Percentiles rank a stretch among this genome's conserved stretches.
phyloP scores from a whole-genome alignment of 1,140 invertebrate species.

The Apolygus lucorum region DNA sequence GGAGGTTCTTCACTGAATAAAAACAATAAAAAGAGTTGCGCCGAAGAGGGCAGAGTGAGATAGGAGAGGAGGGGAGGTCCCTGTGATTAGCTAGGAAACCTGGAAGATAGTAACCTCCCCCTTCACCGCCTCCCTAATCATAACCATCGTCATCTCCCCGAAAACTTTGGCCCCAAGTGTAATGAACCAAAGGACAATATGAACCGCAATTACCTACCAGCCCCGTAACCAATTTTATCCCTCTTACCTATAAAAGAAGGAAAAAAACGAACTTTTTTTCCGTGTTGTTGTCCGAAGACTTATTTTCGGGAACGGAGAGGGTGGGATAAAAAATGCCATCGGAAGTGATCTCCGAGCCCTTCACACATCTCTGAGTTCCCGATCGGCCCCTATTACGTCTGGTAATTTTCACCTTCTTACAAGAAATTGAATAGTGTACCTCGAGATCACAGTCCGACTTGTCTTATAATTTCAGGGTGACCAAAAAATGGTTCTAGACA shows the following conservation, averaged over 20 bases:
- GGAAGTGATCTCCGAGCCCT: background rate
- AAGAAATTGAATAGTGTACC: no score
- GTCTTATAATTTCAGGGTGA: no score
- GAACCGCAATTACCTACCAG: constrained; percentile 21
- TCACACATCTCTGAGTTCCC: background rate
- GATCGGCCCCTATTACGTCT: background rate
- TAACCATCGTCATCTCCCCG: constrained; percentile 13
- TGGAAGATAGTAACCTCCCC: background rate
- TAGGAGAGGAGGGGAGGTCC: no score
- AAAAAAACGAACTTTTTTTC: constrained; percentile 17
- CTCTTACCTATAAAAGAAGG: background rate
- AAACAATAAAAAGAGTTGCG: no score
- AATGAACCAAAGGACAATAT: constrained; percentile 24
- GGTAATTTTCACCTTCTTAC: background rate
- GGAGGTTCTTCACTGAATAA: no score
- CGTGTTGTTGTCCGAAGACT: background rate
- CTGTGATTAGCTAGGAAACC: constrained; percentile 21
- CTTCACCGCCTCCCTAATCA: constrained; percentile 3
- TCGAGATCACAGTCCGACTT: no score
- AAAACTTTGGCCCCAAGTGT: constrained; percentile 7
- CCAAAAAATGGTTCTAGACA: no score
- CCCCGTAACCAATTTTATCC: constrained; percentile 19
- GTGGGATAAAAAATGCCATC: constrained; percentile 5
- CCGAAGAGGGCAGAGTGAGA: no score
- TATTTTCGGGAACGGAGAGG: background rate